Evolutionary conservation across 1,140 invertebrate genomes (phyloP), one percentile per base, ranked within the genome.

Genomic region (Pseudomyrmex pallidus): DNA sequence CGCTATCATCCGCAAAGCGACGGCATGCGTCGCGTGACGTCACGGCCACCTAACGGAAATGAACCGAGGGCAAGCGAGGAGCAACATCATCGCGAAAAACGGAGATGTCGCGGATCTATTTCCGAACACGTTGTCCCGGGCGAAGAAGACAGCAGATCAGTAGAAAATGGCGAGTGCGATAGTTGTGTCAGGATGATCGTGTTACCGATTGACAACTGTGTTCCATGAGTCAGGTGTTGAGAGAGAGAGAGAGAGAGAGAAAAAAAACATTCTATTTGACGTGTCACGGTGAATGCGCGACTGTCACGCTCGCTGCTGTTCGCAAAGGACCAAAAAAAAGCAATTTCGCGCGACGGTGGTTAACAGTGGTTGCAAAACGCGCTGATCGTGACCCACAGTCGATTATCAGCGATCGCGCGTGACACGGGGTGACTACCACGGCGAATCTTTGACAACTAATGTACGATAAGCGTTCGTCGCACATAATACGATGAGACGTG

Each of bases 331-430:
- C 15, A 56, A 85, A 15, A 50, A 84, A 84, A 74, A 82, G 22
- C 20, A 54, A 25, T 46, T 22, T 48, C 52, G 62, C 54, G 54
- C 15, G 20, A 13, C 46, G n/a, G 57, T 62, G 20, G 59, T 63
- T 59, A 35, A 35, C 64, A 77, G 88, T 90, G 83, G 87, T 91
- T 91, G 89, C 85, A 83, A 92, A 91, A 91, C 87, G 90, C 72
- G 87, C 68, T 12, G 13, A 76, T 76, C 84, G 77, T 72, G 76
- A 82, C 63, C 85, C 85, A 78, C 59, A 64, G 84, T 35, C 87
- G 56, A 72, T 74, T 83, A 73, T 50, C 44, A 2, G 35, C 15
- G 15, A 35, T 25, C 35, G 46, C 15, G 46, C 64, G 46, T 44
- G 59, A 61, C 46, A 62, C 72, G 44, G 59, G 46, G 59, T n/a